Evolutionary conservation across 1,140 invertebrate genomes (phyloP).

Genomic region (Pteromalus puparum): DNA sequence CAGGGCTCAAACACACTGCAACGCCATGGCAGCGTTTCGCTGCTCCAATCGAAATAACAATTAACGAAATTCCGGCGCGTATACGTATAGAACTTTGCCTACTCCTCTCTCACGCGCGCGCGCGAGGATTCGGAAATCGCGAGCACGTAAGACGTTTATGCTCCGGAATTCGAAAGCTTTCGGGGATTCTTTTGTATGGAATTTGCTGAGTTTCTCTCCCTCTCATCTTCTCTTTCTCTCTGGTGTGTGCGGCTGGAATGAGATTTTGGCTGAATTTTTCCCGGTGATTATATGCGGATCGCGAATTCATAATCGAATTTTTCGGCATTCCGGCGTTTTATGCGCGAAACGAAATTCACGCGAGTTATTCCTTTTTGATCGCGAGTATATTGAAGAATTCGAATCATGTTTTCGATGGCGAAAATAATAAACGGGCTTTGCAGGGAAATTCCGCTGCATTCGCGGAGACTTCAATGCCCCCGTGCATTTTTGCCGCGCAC

Average conservation of each 20-base stretch:
- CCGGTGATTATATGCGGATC: too few species aligned
- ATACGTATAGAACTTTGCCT: neutral
- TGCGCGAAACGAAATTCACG: neutral
- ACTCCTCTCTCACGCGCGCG: too few species aligned
- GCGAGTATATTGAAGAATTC: neutral
- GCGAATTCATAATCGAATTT: neutral
- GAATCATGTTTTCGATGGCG: neutral
- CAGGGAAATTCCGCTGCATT: neutral
- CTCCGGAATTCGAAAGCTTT: constrained; percentile 1
- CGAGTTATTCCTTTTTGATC: neutral
- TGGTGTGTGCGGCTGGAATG: neutral
- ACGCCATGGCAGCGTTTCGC: neutral
- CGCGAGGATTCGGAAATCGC: neutral
- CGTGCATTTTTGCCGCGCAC: constrained; percentile 14
- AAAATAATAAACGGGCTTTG: neutral
- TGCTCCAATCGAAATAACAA: constrained; percentile 46
- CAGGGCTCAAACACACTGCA: neutral
- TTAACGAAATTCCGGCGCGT: constrained; percentile 37
- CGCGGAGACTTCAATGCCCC: constrained; percentile 49
- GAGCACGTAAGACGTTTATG: constrained; percentile 3
- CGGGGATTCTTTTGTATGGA: neutral
- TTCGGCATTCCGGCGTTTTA: neutral
- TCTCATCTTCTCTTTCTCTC: neutral
- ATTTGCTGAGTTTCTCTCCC: neutral
- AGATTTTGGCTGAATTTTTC: neutral